A percentile compares a stretch with the other conserved stretches of the same genome.
phyloP scores from a whole-genome alignment of 2,888 invertebrate genomes.

The Ochropacha duplaris region DNA sequence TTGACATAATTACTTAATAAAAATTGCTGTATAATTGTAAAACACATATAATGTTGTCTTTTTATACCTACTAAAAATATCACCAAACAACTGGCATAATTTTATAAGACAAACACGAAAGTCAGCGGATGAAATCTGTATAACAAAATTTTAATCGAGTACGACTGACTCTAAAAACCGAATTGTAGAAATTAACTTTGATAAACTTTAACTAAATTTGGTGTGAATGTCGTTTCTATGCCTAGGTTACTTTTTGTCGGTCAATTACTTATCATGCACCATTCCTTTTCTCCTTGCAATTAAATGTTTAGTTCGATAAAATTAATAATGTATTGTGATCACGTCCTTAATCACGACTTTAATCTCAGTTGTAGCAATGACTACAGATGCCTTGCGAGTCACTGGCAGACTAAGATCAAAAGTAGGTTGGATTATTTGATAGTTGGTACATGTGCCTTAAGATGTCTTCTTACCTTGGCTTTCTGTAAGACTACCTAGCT shows the following conservation, averaged over 20 bases:
- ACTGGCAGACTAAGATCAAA: not conserved
- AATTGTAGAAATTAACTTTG: no score
- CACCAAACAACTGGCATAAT: not conserved
- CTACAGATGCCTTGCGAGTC: not conserved
- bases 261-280: not conserved
- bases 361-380: not conserved
- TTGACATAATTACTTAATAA: no score
- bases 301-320: not conserved
- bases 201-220: no score
- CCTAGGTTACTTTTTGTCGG: not conserved
- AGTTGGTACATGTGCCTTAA: not conserved
- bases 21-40: no score
- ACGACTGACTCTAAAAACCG: no score
- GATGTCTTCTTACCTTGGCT: no score
- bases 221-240: not conserved
- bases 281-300: not conserved
- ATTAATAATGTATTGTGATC: slow-evolving; percentile 3
- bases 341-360: not conserved
- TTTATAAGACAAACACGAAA: not conserved
- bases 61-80: no score
- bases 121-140: not conserved
- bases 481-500: no score
- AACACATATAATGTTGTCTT: no score
- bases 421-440: not conserved
- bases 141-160: not conserved